Conservation (phyloP, 2,797 vertebrate genomes). For the Danio kyathit region DNA sequence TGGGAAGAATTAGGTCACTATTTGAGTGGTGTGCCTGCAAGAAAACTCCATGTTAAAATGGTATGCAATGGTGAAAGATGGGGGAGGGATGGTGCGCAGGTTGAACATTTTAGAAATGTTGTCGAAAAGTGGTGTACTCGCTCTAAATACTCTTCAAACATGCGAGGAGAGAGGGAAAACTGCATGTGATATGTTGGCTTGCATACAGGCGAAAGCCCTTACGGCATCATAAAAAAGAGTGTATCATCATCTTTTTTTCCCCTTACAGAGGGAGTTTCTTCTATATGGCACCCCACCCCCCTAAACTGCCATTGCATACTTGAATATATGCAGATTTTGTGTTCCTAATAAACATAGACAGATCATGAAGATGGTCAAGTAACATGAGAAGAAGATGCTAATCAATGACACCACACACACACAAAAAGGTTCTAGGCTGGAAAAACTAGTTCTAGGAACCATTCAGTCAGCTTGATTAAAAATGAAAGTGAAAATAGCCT, state of each 20-base stretch:
- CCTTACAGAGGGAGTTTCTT: constrained; percentile 80
- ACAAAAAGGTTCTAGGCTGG: background rate
- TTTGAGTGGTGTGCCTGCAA: constrained; percentile 73
- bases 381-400: constrained; percentile 63
- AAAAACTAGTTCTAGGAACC: background rate
- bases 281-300: constrained; percentile 71
- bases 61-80: constrained; percentile 55
- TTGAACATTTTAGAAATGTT: constrained; percentile 74
- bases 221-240: constrained; percentile 82
- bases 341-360: constrained; percentile 58
- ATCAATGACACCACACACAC: background rate
- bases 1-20: constrained; percentile 82
- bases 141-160: constrained; percentile 79
- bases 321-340: constrained; percentile 70
- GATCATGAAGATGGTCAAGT: constrained; percentile 56
- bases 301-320: constrained; percentile 64
- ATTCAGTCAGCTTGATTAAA: background rate
- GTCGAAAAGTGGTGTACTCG: constrained; percentile 51
- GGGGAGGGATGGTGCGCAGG: constrained; percentile 67
- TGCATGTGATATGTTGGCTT: constrained; percentile 75
- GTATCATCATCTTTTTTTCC: constrained; percentile 83
- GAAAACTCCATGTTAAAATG: constrained; percentile 75
- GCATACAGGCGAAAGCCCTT: constrained; percentile 81
- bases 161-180: constrained; percentile 60
- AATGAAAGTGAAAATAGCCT: background rate